Conservation (phyloP, 1,140 invertebrate genomes). For the Lysiphlebus fabarum region DNA sequence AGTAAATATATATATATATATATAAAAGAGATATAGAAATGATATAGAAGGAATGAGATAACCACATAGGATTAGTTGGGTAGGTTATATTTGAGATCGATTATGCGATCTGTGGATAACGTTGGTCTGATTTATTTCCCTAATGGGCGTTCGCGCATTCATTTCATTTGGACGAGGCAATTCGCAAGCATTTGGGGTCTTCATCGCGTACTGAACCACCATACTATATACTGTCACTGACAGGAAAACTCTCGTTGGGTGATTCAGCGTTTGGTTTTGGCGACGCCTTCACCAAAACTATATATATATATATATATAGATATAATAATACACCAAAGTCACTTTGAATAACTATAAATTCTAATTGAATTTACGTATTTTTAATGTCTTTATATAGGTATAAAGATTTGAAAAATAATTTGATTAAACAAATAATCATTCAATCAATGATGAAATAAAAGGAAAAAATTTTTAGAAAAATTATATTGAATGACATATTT, state of each 20-base stretch:
- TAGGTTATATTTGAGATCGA: slow-evolving; percentile 41
- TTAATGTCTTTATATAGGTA: too few species aligned
- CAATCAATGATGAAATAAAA: too few species aligned
- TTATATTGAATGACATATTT: too few species aligned
- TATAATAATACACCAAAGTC: too few species aligned
- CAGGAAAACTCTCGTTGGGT: slow-evolving; percentile 54
- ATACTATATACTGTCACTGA: slow-evolving; percentile 22
- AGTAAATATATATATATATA: too few species aligned
- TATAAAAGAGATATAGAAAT: not conserved
- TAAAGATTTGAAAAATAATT: too few species aligned
- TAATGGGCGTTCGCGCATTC: slow-evolving; percentile 58
- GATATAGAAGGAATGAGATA: slow-evolving; percentile 33
- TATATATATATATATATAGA: too few species aligned
- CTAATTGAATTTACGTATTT: too few species aligned
- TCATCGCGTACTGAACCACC: slow-evolving; percentile 28
- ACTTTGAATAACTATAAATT: too few species aligned
- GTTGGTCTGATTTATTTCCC: slow-evolving; percentile 56
- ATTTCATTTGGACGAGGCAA: slow-evolving; percentile 52
- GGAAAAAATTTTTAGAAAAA: too few species aligned
- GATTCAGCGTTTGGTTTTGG: slow-evolving; percentile 56
- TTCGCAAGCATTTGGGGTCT: slow-evolving; percentile 44
- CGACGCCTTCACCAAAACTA: slow-evolving; percentile 49
- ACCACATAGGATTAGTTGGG: slow-evolving; percentile 33
- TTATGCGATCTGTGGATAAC: slow-evolving; percentile 55
- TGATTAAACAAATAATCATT: too few species aligned